Base-by-base conservation (phyloP, 2,113 vertebrate genomes). In the Gnathonemus longibarbis region DNA sequence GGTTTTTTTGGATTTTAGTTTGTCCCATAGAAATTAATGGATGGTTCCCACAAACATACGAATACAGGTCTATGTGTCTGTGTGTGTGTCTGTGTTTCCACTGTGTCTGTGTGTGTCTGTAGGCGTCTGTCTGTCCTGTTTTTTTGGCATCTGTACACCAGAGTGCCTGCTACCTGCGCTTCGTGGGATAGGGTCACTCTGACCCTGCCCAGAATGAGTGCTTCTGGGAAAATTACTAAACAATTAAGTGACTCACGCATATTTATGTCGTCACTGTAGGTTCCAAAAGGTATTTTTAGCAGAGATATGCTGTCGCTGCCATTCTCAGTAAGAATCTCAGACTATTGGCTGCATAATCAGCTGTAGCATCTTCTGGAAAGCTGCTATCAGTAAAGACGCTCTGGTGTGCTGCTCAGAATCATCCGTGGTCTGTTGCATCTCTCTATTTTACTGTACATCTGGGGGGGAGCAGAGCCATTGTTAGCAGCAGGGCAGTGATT, bases 401-500 rank as follows among this genome's bases (percentile, higher is more conserved):
- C 56, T 21, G 13, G 17, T 87, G 19, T 39, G 45, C 39, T 70
- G 83, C 48, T 45, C 84, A n/a, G 5, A 62, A 50, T 52, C 48
- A 48, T 39, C 19, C 15, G 3, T 50, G 42, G 56, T 87, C 83
- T 87, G n/a, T 31, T 56, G 58, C 56, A 66, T 77, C 39, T 87
- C 2, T 46, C 2, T 46, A 21, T 84, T 84, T 84, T 84, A 24
- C 48, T 87, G 24, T 87, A 13, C 27, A 31, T 86, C 31, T 53
- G 17, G 0, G 49, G 31, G 35, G 24, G 27, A 17, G 8, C 21
- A 15, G 6, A 24, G 42, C 83, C 48, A 56, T 84, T 39, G 74
- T 56, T 83, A 56, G 83, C 74, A 27, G 97, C 97, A 97, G 97
- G 98, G 98, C 97, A 98, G 97, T 97, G 98, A 99, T 99, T 99